phyloP scores from a whole-genome alignment of 2,797 vertebrate species.

The Propithecus deckenii region DNA sequence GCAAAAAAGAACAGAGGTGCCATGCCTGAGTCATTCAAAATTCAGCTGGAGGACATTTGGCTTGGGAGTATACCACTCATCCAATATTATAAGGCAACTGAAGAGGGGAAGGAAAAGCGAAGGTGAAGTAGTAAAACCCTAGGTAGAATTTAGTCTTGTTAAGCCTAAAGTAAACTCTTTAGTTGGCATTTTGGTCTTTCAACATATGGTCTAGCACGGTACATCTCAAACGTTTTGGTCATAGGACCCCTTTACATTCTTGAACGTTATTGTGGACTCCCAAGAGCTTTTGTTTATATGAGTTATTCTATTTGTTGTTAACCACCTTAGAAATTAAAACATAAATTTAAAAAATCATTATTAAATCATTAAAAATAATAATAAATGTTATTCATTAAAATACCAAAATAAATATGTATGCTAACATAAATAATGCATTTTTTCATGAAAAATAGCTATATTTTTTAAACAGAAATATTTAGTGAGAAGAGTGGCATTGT shows the following conservation, averaged over 20 bases:
- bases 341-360: background rate
- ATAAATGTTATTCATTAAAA: background rate
- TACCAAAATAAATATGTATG: background rate
- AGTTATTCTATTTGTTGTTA: background rate
- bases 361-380: background rate
- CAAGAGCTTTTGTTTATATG: constrained; percentile 15
- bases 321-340: constrained; percentile 18
- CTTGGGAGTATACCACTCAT: background rate
- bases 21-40: background rate
- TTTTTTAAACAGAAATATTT: constrained; percentile 48
- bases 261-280: background rate
- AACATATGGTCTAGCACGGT: background rate
- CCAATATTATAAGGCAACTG: background rate
- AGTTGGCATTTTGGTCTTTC: background rate
- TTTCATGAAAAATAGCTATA: constrained; percentile 25
- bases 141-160: background rate
- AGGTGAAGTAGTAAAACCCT: background rate
- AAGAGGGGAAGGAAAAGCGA: background rate
- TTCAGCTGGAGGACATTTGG: background rate
- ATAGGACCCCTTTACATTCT: background rate
- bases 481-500: constrained; percentile 18
- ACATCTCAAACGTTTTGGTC: background rate
- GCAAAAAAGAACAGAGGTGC: background rate
- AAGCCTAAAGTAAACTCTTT: background rate
- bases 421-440: background rate